These are phyloP conservation scores for zebrafish (Danio rerio) DNA, from an alignment of 2,113 vertebrate species.

Conservation along the genomic window DNA sequence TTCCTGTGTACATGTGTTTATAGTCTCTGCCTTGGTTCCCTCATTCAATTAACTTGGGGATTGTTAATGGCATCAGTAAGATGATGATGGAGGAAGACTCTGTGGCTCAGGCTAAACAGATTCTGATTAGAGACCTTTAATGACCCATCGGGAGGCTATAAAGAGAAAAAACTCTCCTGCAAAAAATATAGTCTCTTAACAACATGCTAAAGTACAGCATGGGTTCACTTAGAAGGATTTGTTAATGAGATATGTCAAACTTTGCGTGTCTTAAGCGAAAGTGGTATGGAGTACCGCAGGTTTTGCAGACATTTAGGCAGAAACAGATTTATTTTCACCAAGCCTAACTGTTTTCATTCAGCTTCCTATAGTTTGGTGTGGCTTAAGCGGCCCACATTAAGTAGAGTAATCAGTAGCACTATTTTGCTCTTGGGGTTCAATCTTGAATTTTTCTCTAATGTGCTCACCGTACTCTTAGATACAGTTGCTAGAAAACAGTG, in stretches of 20 bases:
- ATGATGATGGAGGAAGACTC: slow-evolving; percentile 43
- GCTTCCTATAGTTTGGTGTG: slow-evolving; percentile 53
- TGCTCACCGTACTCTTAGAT: slow-evolving; percentile 51
- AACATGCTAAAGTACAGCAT: slow-evolving; percentile 70
- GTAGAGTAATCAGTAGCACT: slow-evolving; percentile 42
- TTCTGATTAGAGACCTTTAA: slow-evolving; percentile 45
- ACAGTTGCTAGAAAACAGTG: slow-evolving; percentile 24
- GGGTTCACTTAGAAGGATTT: slow-evolving; percentile 66
- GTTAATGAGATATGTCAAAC: slow-evolving; percentile 68
- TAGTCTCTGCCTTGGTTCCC: slow-evolving; percentile 37
- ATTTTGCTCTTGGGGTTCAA: slow-evolving; percentile 39
- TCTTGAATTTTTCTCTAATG: slow-evolving; percentile 44
- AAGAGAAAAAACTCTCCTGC: slow-evolving; percentile 49
- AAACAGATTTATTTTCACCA: slow-evolving; percentile 68
- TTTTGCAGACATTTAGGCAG: slow-evolving; percentile 61
- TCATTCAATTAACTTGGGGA: slow-evolving; percentile 50
- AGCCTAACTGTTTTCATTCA: slow-evolving; percentile 65
- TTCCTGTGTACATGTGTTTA: slow-evolving; percentile 41
- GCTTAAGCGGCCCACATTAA: slow-evolving; percentile 56
- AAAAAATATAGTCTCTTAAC: slow-evolving; percentile 57
- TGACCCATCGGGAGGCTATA: slow-evolving; percentile 43
- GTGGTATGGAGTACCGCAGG: slow-evolving; percentile 63
- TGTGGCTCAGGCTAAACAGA: slow-evolving; percentile 21
- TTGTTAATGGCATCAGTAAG: slow-evolving; percentile 55
- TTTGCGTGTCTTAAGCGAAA: slow-evolving; percentile 63